Base-by-base conservation (phyloP, 2,888 invertebrate genomes). In the Uropetala carovei region DNA sequence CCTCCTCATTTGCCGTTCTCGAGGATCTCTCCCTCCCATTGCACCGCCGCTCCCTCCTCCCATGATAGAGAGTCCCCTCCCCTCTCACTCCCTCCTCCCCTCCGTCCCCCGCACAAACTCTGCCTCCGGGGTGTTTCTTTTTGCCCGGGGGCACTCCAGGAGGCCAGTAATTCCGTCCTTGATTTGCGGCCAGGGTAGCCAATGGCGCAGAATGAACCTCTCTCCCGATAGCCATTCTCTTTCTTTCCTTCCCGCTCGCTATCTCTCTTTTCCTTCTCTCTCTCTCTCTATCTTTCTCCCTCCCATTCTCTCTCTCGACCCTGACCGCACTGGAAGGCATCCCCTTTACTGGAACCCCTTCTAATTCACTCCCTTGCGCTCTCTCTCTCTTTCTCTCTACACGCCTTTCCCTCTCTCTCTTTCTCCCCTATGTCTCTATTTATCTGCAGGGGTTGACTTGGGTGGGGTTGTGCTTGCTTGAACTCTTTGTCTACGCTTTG, bases 131-230 rank as follows among this genome's bases (percentile, higher is more conserved):
- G 82, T 82, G 30, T 43, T 82, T 82, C 82, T 82, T 82, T 82
- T 82, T 82, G 82, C 82, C 43, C 82, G 30, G 30, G 82, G 75
- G 82, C 82, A 82, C 30, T 82, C 43, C 30, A 30, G 14, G 43
- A 43, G 43, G 43, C 43, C 43, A 43, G 43, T 43, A 43, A 43
- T 43, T 43, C 43, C 43, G 16, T 43, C 43, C 82, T 82, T 82
- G 82, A 82, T 82, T 82, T 82, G 82, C 82, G 82, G 43, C 30
- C 82, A 14, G 82, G 82, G 43, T 27, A 30, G 82, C 82, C 30
- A 82, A 82, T 82, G 82, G 82, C 13, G 30, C 82, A 30, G 30
- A 82, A 82, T 82, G 82, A 82, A 82, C 82, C 18, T 82, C 43
- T 16, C 43, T 82, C 30, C 82, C 16, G 81, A 1, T 43, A 43